Conservation (phyloP, 2,797 vertebrate genomes). For the Manis javanica region DNA sequence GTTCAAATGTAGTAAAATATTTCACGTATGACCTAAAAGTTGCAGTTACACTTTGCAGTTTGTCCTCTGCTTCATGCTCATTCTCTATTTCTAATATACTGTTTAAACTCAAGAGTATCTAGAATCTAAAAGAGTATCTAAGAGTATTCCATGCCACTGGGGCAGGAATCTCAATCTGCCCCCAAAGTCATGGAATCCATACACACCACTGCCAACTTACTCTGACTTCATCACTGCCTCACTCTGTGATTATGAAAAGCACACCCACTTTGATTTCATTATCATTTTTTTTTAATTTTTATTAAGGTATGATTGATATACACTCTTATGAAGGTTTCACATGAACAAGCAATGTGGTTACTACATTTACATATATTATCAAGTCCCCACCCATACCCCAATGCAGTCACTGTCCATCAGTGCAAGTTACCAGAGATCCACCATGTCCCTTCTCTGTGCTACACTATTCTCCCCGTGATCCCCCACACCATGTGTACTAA, state of each 20-base stretch:
- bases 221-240: neutral
- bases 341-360: too few relatives aligned
- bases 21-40: slow-evolving; percentile 17
- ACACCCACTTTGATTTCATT: neutral
- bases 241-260: neutral
- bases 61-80: neutral
- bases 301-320: too few relatives aligned
- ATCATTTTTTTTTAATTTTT: neutral
- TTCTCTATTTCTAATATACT: neutral
- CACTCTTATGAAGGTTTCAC: too few relatives aligned
- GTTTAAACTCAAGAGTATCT: neutral
- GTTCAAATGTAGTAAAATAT: slow-evolving; percentile 14
- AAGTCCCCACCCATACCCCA: too few relatives aligned
- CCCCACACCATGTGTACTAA: too few relatives aligned
- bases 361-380: too few relatives aligned
- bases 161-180: neutral
- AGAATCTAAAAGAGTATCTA: too few relatives aligned
- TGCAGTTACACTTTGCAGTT: neutral
- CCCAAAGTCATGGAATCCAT: neutral
- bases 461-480: too few relatives aligned
- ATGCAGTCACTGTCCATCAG: too few relatives aligned
- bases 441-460: too few relatives aligned
- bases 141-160: too few relatives aligned
- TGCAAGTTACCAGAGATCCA: too few relatives aligned
- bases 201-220: neutral